phyloP scores from a whole-genome alignment of 2,113 vertebrate species.

The Pterocles orientalis region DNA sequence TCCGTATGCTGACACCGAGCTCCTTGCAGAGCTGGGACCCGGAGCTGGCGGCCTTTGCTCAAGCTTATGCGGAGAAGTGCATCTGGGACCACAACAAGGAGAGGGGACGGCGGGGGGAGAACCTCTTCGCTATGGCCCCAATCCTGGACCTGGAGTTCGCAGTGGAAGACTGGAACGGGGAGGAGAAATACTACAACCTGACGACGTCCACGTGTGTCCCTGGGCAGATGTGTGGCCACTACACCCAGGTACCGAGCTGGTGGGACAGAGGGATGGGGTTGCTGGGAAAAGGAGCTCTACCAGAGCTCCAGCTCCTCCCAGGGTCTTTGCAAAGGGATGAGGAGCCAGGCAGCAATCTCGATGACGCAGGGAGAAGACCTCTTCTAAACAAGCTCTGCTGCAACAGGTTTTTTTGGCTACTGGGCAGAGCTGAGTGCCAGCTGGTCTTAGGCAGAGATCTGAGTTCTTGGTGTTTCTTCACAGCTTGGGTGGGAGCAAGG shows the following conservation, averaged over 20 bases:
- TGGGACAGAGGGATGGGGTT: background rate
- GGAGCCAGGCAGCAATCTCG: background rate
- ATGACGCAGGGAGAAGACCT: background rate
- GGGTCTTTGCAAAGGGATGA: background rate
- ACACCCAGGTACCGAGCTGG: slow-evolving; percentile 75
- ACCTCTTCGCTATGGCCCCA: slow-evolving; percentile 77
- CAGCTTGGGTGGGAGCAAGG: background rate
- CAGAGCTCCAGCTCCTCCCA: background rate
- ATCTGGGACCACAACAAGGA: slow-evolving; percentile 82
- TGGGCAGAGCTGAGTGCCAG: background rate
- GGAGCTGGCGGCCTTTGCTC: slow-evolving; percentile 74
- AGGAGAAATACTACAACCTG: slow-evolving; percentile 75
- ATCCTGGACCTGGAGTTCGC: slow-evolving; percentile 69
- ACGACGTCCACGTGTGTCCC: slow-evolving; percentile 45
- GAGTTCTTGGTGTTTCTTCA: background rate
- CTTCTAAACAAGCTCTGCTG: background rate
- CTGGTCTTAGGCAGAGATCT: background rate
- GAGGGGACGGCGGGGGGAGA: slow-evolving; percentile 74
- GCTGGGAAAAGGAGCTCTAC: background rate
- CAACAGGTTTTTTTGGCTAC: background rate
- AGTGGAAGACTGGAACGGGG: slow-evolving; percentile 70
- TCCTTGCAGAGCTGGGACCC: slow-evolving; percentile 76
- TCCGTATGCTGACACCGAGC: background rate
- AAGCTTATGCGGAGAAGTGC: slow-evolving; percentile 76
- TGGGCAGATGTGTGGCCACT: slow-evolving; percentile 79